Evolutionary conservation across 2,113 vertebrate genomes (phyloP).

Genomic region (Gopherus flavomarginatus): DNA sequence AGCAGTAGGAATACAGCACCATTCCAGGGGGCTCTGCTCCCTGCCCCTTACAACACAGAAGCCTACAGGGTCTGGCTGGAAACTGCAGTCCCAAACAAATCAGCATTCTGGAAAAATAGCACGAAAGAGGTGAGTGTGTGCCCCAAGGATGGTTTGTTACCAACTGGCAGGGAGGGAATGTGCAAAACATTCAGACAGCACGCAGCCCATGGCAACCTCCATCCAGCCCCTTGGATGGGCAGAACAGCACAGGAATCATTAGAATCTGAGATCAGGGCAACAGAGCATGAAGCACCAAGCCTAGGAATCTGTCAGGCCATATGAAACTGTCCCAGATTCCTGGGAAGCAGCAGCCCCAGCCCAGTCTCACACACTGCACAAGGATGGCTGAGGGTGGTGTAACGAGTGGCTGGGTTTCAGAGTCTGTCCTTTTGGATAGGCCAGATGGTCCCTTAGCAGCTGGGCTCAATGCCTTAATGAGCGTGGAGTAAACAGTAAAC

Average conservation of each 20-base stretch:
- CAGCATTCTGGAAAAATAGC: neutral
- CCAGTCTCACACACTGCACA: no score
- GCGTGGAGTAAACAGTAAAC: neutral
- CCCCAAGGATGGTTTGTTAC: neutral
- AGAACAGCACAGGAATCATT: neutral
- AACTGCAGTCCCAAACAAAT: neutral
- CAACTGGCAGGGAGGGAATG: neutral
- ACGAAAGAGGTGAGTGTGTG: neutral
- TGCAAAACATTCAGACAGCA: neutral
- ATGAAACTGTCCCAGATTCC: neutral
- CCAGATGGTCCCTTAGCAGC: neutral
- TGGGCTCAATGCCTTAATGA: neutral
- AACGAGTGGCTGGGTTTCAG: neutral
- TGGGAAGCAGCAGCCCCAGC: neutral
- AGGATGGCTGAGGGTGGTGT: neutral
- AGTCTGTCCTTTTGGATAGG: neutral
- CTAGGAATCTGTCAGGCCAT: neutral
- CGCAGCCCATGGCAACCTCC: accelerated
- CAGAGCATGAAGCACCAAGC: neutral
- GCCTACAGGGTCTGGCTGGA: neutral
- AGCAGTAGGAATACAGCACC: neutral
- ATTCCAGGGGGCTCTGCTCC: neutral
- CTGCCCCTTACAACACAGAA: neutral
- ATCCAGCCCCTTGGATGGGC: neutral
- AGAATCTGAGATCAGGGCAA: no score